Base-by-base conservation (phyloP, 1,140 invertebrate genomes). In the Chionoecetes opilio region DNA sequence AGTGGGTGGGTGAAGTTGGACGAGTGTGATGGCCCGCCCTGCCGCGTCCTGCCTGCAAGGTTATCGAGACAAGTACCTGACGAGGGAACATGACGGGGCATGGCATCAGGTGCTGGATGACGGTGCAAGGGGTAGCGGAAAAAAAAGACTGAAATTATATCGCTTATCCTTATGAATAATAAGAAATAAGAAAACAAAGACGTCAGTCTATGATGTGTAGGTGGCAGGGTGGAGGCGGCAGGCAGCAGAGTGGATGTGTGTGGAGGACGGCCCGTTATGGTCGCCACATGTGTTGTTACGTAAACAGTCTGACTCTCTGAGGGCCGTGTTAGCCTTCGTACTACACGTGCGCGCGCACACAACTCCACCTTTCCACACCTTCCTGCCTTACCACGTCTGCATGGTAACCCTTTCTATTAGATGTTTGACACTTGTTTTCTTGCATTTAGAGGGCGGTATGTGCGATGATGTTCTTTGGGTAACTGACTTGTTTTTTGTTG, bases 211-310 rank as follows among this genome's bases (percentile, higher is more conserved):
- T 9, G 34, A 3, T 90, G 29, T 5, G 35, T 35, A 35, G 63
- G 75, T 90, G 26, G 88, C 21, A 46, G 31, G 41, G 9, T 37
- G 87, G 87, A 21, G 87, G 87, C n/a, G 37, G 87, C 41, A 38
- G 9, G 34, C 35, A 41, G 21, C 31, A 37, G 87, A 21, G 35
- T 41, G 35, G 35, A 53, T 31, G 88, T 90, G 35, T 88, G 41
- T 90, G 53, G 38, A 82, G 92, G 38, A 21, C 32, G 84, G 37
- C 63, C 85, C 86, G 92, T 93, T 93, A 93, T 88, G 84, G 93
- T 53, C 2, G 86, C 82, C 82, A 82, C 63, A 38, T 82, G 63
- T 82, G 35, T 31, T 93, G 63, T 93, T 93, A 93, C 91, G 41
- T 93, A 93, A 93, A 82, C 88, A 31, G 38, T 53, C 63, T 6